These are phyloP conservation scores for Astreopora myriophthalma DNA, from an alignment of 64 coral and sea anemone genomes.

Conservation along the genomic window DNA sequence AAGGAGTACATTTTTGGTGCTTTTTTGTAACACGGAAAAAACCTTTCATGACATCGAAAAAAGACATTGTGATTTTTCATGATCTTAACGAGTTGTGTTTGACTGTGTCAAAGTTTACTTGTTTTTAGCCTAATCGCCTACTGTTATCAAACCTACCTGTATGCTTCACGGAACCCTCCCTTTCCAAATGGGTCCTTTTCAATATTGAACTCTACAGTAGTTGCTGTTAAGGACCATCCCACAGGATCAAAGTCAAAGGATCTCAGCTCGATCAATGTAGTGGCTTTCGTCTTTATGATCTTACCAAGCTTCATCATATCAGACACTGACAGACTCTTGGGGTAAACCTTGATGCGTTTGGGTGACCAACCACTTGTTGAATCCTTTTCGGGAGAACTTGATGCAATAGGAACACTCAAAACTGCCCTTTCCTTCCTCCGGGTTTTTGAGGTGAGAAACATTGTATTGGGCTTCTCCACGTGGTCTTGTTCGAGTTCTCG, in stretches of 20 bases:
- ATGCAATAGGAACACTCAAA: background rate
- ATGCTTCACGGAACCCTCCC: too few species aligned
- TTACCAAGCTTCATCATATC: slow-evolving; percentile 70
- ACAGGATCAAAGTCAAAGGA: slow-evolving; percentile 46
- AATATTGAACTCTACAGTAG: slow-evolving; percentile 58
- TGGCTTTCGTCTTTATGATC: background rate
- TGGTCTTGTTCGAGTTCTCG: background rate
- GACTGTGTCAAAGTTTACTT: too few species aligned
- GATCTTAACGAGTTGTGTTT: too few species aligned
- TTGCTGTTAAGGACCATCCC: slow-evolving; percentile 44
- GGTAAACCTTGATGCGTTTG: background rate
- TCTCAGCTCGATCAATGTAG: slow-evolving; percentile 36
- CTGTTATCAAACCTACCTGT: too few species aligned
- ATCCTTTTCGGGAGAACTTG: background rate
- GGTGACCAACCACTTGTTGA: background rate
- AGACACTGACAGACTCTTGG: slow-evolving; percentile 62
- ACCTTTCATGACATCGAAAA: too few species aligned
- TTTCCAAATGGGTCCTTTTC: slow-evolving; percentile 43
- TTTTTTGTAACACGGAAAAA: too few species aligned
- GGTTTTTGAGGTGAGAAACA: background rate
- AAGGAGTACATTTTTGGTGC: too few species aligned
- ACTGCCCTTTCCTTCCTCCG: background rate
- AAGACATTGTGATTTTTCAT: too few species aligned
- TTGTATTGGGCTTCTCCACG: background rate
- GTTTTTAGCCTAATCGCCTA: too few species aligned